Conservation (phyloP, 2,113 vertebrate genomes). For the Microtus pennsylvanicus region DNA sequence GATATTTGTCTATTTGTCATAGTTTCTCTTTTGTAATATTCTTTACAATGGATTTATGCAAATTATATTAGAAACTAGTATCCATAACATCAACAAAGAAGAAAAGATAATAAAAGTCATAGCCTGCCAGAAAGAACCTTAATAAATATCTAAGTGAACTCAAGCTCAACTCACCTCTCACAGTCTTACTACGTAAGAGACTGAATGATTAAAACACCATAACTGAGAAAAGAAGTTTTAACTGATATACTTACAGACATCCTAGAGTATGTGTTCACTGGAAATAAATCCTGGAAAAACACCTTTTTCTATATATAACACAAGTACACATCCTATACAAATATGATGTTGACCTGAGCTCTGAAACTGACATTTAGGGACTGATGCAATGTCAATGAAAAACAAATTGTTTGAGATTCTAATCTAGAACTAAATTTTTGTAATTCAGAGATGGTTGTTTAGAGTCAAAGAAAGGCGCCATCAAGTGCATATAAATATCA, state of each 20-base stretch:
- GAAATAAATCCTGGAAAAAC: not conserved
- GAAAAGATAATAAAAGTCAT: not conserved
- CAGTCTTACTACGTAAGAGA: not conserved
- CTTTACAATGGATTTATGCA: not conserved
- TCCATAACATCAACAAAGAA: not conserved
- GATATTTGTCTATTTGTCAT: not conserved
- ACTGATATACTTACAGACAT: not conserved
- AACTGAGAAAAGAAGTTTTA: not conserved
- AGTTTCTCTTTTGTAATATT: not conserved
- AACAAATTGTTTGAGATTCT: not conserved
- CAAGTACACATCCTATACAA: not conserved
- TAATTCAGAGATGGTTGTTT: not conserved
- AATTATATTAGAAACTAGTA: not conserved
- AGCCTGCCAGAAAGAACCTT: not conserved
- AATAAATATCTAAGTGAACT: not conserved
- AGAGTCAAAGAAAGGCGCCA: not conserved
- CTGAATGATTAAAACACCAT: not conserved
- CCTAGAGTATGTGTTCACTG: not conserved
- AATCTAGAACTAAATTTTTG: not conserved
- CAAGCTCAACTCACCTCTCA: not conserved
- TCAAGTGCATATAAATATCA: not conserved
- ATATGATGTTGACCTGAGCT: not conserved
- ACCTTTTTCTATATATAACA: not conserved
- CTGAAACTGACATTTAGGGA: not conserved
- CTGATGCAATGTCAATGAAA: not conserved